Conservation (phyloP, 53 echinoderm and acorn worm genomes). For the Holothuria leucospilota region DNA sequence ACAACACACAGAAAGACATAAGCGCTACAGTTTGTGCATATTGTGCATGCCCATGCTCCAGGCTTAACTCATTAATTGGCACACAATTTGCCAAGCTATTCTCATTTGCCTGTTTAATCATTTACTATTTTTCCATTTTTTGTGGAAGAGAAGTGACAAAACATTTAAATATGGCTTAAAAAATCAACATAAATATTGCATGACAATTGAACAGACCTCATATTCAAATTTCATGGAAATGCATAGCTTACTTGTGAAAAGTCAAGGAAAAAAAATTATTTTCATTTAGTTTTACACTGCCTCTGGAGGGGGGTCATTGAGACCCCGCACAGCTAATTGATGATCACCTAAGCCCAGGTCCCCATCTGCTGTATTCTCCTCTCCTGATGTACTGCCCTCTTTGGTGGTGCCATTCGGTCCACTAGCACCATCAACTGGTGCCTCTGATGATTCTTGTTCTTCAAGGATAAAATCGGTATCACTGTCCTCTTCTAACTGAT, state of each 20-base stretch:
- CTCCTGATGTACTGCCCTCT: slow-evolving; percentile 9
- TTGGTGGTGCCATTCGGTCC: slow-evolving; percentile 34
- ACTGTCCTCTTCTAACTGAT: slow-evolving; percentile 79
- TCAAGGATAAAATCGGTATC: slow-evolving; percentile 93
- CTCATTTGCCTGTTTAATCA: too few relatives aligned
- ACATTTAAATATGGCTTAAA: too few relatives aligned
- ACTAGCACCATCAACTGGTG: slow-evolving; percentile 15
- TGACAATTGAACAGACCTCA: slow-evolving; percentile 11
- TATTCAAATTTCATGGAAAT: neutral
- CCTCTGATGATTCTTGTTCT: slow-evolving; percentile 53
- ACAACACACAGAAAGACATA: too few relatives aligned
- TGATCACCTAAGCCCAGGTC: slow-evolving; percentile 88
- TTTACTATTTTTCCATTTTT: too few relatives aligned
- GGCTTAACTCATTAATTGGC: too few relatives aligned
- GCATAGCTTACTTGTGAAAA: slow-evolving; percentile 20
- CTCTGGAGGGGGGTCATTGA: slow-evolving; percentile 55
- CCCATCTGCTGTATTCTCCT: slow-evolving; percentile 57
- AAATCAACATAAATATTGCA: slow-evolving; percentile 22
- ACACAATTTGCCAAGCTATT: too few relatives aligned
- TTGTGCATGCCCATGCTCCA: too few relatives aligned
- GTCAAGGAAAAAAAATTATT: neutral
- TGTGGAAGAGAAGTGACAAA: too few relatives aligned
- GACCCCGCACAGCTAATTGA: slow-evolving; percentile 62
- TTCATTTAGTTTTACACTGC: slow-evolving; percentile 3
- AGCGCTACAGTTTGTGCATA: too few relatives aligned